These are phyloP conservation scores for Xiphias gladius DNA, from an alignment of 2,113 vertebrate species.

Conservation along the genomic window DNA sequence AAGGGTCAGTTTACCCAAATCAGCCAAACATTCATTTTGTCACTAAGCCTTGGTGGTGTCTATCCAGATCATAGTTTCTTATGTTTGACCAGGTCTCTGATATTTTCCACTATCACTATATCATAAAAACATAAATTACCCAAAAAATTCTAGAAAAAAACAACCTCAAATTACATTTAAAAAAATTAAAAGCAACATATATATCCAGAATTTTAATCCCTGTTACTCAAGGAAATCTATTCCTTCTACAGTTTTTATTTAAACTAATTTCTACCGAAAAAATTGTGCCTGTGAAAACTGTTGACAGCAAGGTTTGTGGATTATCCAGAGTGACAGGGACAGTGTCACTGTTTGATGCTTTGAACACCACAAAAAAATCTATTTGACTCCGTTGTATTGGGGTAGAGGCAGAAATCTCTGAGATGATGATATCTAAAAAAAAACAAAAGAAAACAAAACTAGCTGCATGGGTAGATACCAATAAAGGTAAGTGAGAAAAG, in stretches of 20 bases:
- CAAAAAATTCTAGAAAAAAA: background rate
- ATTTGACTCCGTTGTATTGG: background rate
- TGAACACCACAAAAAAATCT: constrained; percentile 1
- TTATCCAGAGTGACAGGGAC: background rate
- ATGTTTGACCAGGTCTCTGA: background rate
- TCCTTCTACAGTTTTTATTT: background rate
- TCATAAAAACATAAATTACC: background rate
- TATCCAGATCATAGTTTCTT: background rate
- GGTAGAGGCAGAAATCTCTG: background rate
- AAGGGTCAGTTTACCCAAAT: background rate
- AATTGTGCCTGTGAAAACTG: background rate
- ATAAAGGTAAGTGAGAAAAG: background rate
- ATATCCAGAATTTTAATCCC: background rate
- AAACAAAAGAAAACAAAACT: background rate
- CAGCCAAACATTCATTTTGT: background rate
- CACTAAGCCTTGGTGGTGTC: background rate
- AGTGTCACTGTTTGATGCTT: constrained; percentile 4
- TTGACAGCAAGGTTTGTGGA: background rate
- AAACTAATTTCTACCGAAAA: background rate
- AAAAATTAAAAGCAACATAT: background rate
- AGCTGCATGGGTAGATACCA: background rate
- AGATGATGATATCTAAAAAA: background rate
- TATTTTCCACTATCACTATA: background rate
- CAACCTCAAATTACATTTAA: background rate
- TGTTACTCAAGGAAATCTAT: background rate